phyloP scores from a whole-genome alignment of 2,888 invertebrate species.

The Hedya salicella region DNA sequence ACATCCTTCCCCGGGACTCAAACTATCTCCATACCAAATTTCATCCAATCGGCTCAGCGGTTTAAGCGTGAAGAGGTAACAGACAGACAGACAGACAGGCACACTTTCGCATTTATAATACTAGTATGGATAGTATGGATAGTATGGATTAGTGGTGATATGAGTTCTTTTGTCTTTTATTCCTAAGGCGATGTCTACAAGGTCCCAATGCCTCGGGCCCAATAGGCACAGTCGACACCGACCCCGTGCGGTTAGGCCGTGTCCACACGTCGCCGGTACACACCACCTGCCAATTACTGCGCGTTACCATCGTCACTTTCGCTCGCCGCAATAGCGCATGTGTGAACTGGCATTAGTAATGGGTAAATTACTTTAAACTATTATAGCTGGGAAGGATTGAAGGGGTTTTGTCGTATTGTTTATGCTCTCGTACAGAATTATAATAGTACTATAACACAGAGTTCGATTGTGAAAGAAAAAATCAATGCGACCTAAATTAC shows the following conservation, averaged over 20 bases:
- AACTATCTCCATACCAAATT: too few relatives aligned
- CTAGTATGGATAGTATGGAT: too few relatives aligned
- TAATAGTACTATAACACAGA: too few relatives aligned
- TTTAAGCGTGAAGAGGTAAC: too few relatives aligned
- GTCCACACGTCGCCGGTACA: slow-evolving; percentile 66
- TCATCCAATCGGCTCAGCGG: too few relatives aligned
- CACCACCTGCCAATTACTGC: slow-evolving; percentile 73
- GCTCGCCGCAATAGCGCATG: slow-evolving; percentile 60
- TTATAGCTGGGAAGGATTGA: background rate
- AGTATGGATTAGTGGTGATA: too few relatives aligned
- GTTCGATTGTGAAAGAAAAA: too few relatives aligned
- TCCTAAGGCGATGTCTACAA: background rate
- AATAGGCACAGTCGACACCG: slow-evolving; percentile 21
- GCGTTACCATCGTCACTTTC: slow-evolving; percentile 74
- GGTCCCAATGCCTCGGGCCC: background rate
- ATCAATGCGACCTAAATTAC: too few relatives aligned
- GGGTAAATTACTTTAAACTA: slow-evolving; percentile 17
- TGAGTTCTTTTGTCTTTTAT: background rate
- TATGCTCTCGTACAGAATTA: too few relatives aligned
- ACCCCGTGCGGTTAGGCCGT: slow-evolving; percentile 56
- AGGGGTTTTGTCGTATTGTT: background rate
- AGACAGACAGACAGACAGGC: too few relatives aligned
- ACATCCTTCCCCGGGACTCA: too few relatives aligned
- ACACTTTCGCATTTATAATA: too few relatives aligned
- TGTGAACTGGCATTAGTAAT: slow-evolving; percentile 44